Evolutionary conservation across 1,140 invertebrate species (phyloP).

Genomic region (Panagrolaimus sp.): DNA sequence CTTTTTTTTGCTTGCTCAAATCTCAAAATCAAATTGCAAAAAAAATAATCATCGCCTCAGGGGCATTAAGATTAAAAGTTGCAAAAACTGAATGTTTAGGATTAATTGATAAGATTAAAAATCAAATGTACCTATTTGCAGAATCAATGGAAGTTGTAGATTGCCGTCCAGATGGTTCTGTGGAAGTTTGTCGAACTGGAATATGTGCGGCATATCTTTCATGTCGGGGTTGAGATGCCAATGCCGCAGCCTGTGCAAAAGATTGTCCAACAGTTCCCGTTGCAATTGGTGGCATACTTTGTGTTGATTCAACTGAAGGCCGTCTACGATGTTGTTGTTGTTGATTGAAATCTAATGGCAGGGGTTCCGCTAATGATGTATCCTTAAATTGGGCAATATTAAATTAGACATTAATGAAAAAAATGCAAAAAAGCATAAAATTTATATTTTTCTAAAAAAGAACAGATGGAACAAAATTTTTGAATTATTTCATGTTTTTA

Average conservation of each 20-base stretch:
- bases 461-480: no score
- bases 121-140: slow-evolving; percentile 43
- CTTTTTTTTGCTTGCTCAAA: no score
- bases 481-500: no score
- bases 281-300: slow-evolving; percentile 12
- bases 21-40: no score
- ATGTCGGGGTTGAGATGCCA: slow-evolving; percentile 34
- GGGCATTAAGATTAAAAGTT: no score
- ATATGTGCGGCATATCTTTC: slow-evolving; percentile 58
- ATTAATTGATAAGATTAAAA: no score
- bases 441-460: no score
- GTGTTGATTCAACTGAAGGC: slow-evolving; percentile 6
- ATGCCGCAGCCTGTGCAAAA: slow-evolving; percentile 32
- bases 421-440: no score
- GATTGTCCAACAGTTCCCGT: slow-evolving; percentile 30
- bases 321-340: not conserved
- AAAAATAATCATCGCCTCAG: not conserved
- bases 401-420: not conserved
- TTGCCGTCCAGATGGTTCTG: slow-evolving; percentile 43
- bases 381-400: not conserved
- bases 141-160: slow-evolving; percentile 57
- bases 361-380: slow-evolving; percentile 11
- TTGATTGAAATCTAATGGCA: not conserved
- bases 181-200: slow-evolving; percentile 34
- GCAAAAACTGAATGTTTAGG: no score